These are phyloP conservation scores for Prinia subflava DNA, from an alignment of 2,113 vertebrate species.

Conservation along the genomic window DNA sequence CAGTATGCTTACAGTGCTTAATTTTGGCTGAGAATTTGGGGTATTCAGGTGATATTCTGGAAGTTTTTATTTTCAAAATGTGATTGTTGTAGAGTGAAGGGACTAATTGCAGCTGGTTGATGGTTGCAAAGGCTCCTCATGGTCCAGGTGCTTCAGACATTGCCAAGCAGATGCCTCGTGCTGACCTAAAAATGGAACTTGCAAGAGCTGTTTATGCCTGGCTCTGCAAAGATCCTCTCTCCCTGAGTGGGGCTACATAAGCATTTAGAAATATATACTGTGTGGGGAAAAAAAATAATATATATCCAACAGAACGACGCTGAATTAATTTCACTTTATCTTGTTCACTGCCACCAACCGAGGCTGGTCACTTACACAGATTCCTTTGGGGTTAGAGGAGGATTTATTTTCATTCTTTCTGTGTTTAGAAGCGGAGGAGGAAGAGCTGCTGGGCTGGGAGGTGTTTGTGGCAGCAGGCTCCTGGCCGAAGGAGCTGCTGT, in stretches of 20 bases:
- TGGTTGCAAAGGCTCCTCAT: background rate
- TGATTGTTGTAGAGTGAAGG: background rate
- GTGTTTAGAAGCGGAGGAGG: slow-evolving; percentile 77
- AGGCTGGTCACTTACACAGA: slow-evolving; percentile 72
- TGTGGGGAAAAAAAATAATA: background rate
- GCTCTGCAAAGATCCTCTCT: background rate
- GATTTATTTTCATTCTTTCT: slow-evolving; percentile 85
- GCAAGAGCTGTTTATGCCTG: background rate
- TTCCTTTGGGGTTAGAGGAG: slow-evolving; percentile 78
- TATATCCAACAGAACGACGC: background rate
- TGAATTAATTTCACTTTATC: background rate
- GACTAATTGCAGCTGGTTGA: background rate
- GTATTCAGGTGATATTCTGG: background rate
- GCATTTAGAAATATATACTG: background rate
- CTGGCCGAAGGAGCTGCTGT: slow-evolving; percentile 77
- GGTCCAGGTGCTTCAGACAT: background rate
- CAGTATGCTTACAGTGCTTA: background rate
- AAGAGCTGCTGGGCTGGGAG: slow-evolving; percentile 58
- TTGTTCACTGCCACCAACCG: background rate
- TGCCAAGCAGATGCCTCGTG: background rate
- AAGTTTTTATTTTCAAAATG: background rate
- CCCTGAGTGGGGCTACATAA: background rate
- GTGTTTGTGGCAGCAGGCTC: slow-evolving; percentile 67
- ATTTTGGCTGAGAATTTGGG: background rate
- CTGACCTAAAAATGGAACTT: background rate